Percentiles rank a stretch among this genome's conserved stretches.
Evolutionary conservation across 2,113 vertebrate species (phyloP).

Genomic region (Paramormyrops kingsleyae): DNA sequence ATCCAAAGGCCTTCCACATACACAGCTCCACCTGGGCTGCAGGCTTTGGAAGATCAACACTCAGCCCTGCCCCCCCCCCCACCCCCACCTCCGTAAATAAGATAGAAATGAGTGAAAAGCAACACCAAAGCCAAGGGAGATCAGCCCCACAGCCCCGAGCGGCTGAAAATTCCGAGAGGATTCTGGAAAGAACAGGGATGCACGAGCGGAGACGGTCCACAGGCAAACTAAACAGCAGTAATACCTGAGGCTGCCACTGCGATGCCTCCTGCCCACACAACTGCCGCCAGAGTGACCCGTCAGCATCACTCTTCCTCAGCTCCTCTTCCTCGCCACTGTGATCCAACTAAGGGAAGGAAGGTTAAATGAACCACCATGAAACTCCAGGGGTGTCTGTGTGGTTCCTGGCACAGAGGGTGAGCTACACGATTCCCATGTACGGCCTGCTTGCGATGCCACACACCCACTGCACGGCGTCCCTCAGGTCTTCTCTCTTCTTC

Average conservation of each 20-base stretch:
- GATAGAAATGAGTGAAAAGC: background rate
- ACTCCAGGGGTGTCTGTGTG: background rate
- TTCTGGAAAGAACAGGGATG: too few relatives aligned
- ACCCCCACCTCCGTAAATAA: background rate
- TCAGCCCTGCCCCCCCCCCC: too few relatives aligned
- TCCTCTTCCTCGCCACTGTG: slow-evolving; percentile 30
- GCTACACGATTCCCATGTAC: too few relatives aligned
- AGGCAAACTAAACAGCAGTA: background rate
- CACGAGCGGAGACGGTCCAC: rapidly evolving
- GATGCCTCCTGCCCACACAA: slow-evolving; percentile 30
- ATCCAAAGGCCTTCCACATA: background rate
- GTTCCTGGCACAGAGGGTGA: too few relatives aligned
- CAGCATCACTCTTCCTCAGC: background rate
- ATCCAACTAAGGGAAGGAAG: slow-evolving; percentile 35
- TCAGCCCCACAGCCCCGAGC: too few relatives aligned
- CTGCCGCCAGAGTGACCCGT: background rate
- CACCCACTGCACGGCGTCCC: background rate
- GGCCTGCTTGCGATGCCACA: background rate
- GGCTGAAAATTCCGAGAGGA: too few relatives aligned
- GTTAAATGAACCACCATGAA: background rate
- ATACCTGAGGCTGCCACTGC: slow-evolving; percentile 42
- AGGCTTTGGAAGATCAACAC: background rate
- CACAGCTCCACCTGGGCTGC: background rate
- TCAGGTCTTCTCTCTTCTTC: slow-evolving; percentile 36
- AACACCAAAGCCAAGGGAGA: background rate